These are phyloP conservation scores for Phalacrocorax aristotelis DNA, from an alignment of 2,113 vertebrate species.

Conservation along the genomic window DNA sequence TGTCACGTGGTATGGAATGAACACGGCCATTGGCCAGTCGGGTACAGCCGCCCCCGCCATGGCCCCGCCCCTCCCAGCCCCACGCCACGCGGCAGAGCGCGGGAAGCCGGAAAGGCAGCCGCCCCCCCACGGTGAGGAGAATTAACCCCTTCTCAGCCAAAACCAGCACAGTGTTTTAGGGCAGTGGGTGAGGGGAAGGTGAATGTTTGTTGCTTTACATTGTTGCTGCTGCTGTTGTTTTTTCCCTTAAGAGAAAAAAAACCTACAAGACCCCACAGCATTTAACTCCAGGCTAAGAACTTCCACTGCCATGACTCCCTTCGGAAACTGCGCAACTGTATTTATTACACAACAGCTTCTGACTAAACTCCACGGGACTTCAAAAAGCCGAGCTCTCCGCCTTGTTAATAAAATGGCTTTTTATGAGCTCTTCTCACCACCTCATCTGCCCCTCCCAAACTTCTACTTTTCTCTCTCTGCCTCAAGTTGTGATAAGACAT, in stretches of 20 bases:
- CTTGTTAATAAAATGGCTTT: background rate
- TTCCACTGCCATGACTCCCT: background rate
- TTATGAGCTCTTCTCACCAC: background rate
- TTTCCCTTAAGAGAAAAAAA: background rate
- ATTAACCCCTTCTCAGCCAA: too few relatives aligned
- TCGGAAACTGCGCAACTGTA: background rate
- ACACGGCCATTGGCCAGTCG: too few relatives aligned
- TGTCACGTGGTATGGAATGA: too few relatives aligned
- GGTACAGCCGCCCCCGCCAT: too few relatives aligned
- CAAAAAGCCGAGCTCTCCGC: background rate
- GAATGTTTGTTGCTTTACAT: background rate
- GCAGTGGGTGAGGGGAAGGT: too few relatives aligned
- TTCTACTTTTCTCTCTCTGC: background rate
- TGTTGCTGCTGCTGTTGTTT: too few relatives aligned
- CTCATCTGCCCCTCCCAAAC: background rate
- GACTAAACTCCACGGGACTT: background rate
- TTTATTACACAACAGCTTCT: background rate
- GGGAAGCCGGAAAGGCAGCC: too few relatives aligned
- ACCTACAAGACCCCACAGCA: background rate
- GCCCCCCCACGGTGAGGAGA: too few relatives aligned
- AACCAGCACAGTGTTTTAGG: too few relatives aligned
- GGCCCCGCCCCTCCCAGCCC: too few relatives aligned
- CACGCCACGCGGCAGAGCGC: too few relatives aligned
- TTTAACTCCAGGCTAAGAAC: background rate
- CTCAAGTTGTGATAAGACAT: background rate